These are phyloP conservation scores for Sebastes minor DNA, from an alignment of 2,797 vertebrate genomes.

Conservation along the genomic window DNA sequence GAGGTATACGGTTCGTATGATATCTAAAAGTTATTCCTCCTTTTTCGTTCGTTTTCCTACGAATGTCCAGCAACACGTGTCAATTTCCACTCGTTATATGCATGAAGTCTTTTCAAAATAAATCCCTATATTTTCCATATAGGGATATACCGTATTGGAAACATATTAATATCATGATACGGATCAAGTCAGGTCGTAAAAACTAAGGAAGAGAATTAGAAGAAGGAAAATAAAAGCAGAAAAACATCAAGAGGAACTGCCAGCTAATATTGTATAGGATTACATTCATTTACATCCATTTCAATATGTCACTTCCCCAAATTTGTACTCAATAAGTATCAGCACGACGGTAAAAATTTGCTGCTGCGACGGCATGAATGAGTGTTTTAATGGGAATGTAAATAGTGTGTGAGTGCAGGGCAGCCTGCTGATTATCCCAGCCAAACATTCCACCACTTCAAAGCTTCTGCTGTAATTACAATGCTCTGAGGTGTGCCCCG, in stretches of 20 bases:
- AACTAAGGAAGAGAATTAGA: background rate
- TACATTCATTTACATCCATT: background rate
- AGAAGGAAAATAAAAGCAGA: background rate
- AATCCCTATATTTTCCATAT: background rate
- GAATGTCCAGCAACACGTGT: too few relatives aligned
- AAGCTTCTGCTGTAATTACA: conserved; percentile 82
- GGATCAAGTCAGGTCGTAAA: background rate
- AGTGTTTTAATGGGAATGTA: conserved; percentile 75
- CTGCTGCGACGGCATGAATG: conserved; percentile 48
- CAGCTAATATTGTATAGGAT: background rate
- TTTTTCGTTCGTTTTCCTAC: too few relatives aligned
- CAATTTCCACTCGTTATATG: too few relatives aligned
- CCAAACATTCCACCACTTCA: conserved; percentile 83
- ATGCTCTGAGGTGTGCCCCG: conserved; percentile 81
- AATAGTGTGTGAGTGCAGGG: conserved; percentile 72
- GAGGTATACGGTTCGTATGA: background rate
- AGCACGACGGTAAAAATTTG: conserved; percentile 30
- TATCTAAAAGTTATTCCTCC: too few relatives aligned
- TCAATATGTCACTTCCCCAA: background rate
- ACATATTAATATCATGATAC: background rate
- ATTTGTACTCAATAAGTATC: conserved; percentile 1
- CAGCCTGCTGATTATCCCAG: conserved; percentile 74
- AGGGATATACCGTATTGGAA: background rate
- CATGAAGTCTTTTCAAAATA: too few relatives aligned
- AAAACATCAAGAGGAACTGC: background rate